A percentile compares a stretch with the other conserved stretches of the same genome.
These are phyloP conservation scores for Polydrusus tereticollis DNA, from an alignment of 2,888 invertebrate genomes.

Conservation along the genomic window DNA sequence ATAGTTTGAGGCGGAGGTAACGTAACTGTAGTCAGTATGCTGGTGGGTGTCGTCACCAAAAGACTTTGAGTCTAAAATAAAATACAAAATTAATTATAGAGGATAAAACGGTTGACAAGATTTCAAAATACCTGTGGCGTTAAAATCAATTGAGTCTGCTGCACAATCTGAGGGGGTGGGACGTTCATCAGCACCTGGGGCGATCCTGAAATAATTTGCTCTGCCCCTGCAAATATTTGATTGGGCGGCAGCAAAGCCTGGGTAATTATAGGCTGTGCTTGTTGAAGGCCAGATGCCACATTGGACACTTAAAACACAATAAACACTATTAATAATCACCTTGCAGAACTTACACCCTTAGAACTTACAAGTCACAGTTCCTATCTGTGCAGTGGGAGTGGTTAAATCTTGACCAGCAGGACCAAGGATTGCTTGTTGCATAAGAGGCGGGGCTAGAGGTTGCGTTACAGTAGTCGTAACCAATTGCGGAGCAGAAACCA, in stretches of 20 bases:
- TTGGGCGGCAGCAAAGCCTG: conserved; percentile 43
- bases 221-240: conserved; percentile 43
- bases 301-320: background rate
- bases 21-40: conserved; percentile 61
- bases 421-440: conserved; percentile 30
- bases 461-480: conserved; percentile 28
- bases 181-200: conserved; percentile 62
- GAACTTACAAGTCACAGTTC: conserved; percentile 24
- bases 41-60: conserved; percentile 54
- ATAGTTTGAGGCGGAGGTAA: conserved; percentile 57
- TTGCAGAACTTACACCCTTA: background rate
- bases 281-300: conserved; percentile 11
- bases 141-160: conserved; percentile 54
- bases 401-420: background rate
- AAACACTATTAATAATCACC: background rate
- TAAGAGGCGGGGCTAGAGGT: conserved; percentile 25
- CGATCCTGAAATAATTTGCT: conserved; percentile 61
- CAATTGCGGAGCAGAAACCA: conserved; percentile 11
- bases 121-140: conserved; percentile 45
- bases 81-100: too few relatives aligned
- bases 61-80: conserved; percentile 53
- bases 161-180: conserved; percentile 64
- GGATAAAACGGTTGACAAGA: too few relatives aligned
- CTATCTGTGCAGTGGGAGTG: conserved; percentile 12
- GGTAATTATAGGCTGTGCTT: conserved; percentile 26